Conservation (phyloP, 2,888 invertebrate genomes). For the Keiferia lycopersicella region DNA sequence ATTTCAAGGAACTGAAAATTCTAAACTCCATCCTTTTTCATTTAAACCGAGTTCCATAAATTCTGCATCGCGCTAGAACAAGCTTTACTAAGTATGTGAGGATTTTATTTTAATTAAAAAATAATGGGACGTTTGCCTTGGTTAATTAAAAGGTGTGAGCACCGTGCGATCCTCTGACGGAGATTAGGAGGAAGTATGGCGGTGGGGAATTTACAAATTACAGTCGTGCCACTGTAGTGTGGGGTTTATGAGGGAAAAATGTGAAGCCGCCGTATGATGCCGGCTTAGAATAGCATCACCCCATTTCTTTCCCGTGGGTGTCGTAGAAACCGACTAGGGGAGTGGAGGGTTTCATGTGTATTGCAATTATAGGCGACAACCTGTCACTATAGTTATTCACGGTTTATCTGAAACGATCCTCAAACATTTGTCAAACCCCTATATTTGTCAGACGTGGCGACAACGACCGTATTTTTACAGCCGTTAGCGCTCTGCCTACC, state of each 20-base stretch:
- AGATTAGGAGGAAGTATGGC: constrained; percentile 30
- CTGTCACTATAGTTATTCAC: too few species aligned
- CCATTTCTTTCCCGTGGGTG: too few species aligned
- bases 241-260: not conserved
- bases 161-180: not conserved
- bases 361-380: too few species aligned
- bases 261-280: not conserved
- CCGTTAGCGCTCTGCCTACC: too few species aligned
- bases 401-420: too few species aligned
- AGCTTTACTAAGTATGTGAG: constrained; percentile 27
- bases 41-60: constrained; percentile 6
- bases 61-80: constrained; percentile 18
- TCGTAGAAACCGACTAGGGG: too few species aligned
- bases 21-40: not conserved
- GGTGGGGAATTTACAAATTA: constrained; percentile 29
- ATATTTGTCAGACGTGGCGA: too few species aligned
- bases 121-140: constrained; percentile 38
- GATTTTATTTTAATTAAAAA: constrained; percentile 48
- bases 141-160: constrained; percentile 36
- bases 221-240: too few species aligned
- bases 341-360: too few species aligned
- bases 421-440: too few species aligned
- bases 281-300: too few species aligned
- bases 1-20: not conserved
- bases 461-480: too few species aligned